Base-by-base conservation (phyloP, 2,888 invertebrate species). In the Drosophila macrospina region DNA sequence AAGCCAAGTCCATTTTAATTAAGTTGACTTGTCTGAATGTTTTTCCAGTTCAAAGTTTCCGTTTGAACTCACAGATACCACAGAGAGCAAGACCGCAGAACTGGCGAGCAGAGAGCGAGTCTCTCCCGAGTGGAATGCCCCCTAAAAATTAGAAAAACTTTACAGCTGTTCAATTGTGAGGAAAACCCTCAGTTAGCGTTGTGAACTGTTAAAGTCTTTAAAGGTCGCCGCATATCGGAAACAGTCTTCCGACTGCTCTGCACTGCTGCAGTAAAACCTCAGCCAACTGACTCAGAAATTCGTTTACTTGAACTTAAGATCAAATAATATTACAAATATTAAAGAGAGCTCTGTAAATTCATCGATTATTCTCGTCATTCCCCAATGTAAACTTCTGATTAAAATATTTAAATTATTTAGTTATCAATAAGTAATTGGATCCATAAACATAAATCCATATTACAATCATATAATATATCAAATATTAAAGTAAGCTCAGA, bases 1-100 rank as follows among this genome's bases (percentile, higher is more conserved):
- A 51, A 63, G 44, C 59, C 41, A 55, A 69, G 74, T 50, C 64
- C 62, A 70, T 71, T 86, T 74, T 71, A 84, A 84, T 85, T 88
- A 81, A 84, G 69, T 76, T 72, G 54, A 57, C 48, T 60, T 66
- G 47, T 70, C 51, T 69, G 56, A 74, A 70, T 62, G 48, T 54
- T 63, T 69, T 63, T 44, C 15, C 13, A 3, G 3, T 15, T 34
- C 63, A 59, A 74, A 73, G 45, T 55, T 76, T 54, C 51, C 54
- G 34, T 59, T 61, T 64, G 54, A 74, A 62, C 42, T 52, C 39
- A 44, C 16, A 32, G 15, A 41, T 50, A 51, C 37, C 20, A 20
- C 2, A 20, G 20, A 20, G 3, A 20, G 20, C 36, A 1, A 42
- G 39, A 52, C 54, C 54, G 13, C 54, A 34, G 44, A 34, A 5